Evolutionary conservation across 2,888 invertebrate species (phyloP), one percentile per base, ranked within the genome.

Genomic region (Malthinus flaveolus): DNA sequence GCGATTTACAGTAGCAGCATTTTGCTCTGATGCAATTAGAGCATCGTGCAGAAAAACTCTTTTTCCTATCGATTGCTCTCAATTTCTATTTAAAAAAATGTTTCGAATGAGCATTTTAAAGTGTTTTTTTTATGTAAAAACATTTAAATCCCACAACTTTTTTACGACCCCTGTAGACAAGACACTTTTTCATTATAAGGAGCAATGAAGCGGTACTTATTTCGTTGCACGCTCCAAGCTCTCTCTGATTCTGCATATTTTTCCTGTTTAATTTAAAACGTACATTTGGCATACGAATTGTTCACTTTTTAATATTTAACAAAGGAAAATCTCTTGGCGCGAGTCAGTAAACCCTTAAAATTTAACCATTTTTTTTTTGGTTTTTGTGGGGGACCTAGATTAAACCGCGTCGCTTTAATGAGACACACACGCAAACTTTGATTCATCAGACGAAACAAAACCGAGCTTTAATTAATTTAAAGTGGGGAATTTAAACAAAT

Each of bases 201-300:
- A 13, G 39, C 39, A 23, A 42, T 42, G 39, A 42, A 15, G 39
- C 39, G 39, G 15, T 42, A 42, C 39, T 42, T 42, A 42, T 42
- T 42, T 39, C 23, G 13, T 23, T 23, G n/a, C n/a, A 10, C 39
- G 39, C 39, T 15, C 23, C 15, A n/a, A 15, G 39, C 39, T 42
- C 15, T 42, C n/a, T 42, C 15, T 9, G 39, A 15, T 42, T 42
- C 15, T 42, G 39, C 13, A 42, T 42, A 42, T 42, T n/a, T 42
- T 23, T 42, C 39, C 11, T 42, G 39, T 42, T 42, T 23, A 42
- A 42, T n/a, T 15, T 23, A 7, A 23, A 42, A 23, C n/a, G 13
- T 42, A 23, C 39, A 9, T 42, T 42, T 42, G 39, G 23, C 23
- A 42, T 42, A 6, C 15, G 15, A 42, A 7, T 23, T 23, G 23